A percentile compares a stretch with the other conserved stretches of the same genome.
Evolutionary conservation across 2,113 vertebrate species (phyloP).

Genomic region (Melanotaenia duboulayi): DNA sequence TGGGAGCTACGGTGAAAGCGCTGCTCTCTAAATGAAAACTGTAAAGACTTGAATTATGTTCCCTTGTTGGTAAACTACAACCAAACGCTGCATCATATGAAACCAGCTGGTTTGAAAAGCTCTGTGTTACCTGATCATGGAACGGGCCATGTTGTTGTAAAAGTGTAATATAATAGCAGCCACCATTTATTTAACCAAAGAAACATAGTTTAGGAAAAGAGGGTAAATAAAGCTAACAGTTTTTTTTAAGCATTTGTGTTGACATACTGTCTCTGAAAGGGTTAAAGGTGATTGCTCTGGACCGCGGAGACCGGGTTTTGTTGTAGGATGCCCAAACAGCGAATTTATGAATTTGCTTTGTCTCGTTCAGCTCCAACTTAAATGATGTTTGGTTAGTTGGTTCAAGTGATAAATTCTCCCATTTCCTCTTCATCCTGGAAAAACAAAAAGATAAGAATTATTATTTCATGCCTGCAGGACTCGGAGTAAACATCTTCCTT

Average conservation of each 20-base stretch:
- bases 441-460: conserved; percentile 3
- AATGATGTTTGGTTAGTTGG: not conserved
- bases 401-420: rapidly evolving
- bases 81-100: no score
- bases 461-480: not conserved
- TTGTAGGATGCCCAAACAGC: conserved; percentile 34
- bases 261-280: conserved; percentile 52
- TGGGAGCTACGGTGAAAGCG: no score
- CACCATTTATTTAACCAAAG: no score
- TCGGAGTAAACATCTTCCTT: not conserved
- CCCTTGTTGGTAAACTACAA: no score
- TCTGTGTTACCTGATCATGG: no score
- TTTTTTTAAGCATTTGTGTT: not conserved
- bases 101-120: no score
- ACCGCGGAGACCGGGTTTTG: not conserved
- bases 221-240: no score
- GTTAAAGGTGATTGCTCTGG: rapidly evolving
- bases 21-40: no score
- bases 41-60: no score
- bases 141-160: no score
- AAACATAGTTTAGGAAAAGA: no score
- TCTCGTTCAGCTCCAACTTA: not conserved
- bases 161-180: no score
- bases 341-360: rapidly evolving
- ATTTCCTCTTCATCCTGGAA: not conserved